Percentiles rank a stretch among this genome's conserved stretches.
Conservation (phyloP, 2,888 invertebrate genomes). For the Matsumyia berberina region DNA sequence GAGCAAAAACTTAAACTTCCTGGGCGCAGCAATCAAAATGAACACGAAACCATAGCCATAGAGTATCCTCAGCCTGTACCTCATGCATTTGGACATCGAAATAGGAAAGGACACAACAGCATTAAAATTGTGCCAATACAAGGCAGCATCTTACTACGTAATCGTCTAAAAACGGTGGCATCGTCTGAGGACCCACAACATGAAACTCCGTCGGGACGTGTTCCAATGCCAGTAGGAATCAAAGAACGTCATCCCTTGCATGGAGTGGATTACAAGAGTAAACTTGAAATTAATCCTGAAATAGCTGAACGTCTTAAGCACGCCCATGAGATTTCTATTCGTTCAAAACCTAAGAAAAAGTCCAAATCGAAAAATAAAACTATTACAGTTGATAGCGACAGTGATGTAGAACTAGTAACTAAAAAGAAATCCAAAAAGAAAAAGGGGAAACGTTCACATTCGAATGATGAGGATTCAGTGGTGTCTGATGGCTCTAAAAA, state of each 20-base stretch:
- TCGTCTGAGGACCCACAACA: conserved; percentile 61
- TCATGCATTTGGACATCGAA: conserved; percentile 77
- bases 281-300: conserved; percentile 69
- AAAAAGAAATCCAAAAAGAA: conserved; percentile 69
- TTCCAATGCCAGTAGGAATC: conserved; percentile 77
- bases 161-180: conserved; percentile 75
- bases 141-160: conserved; percentile 78
- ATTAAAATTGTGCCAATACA: conserved; percentile 77
- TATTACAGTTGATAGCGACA: conserved; percentile 68
- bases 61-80: conserved; percentile 69
- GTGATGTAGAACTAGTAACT: conserved; percentile 66
- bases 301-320: conserved; percentile 76
- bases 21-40: conserved; percentile 77
- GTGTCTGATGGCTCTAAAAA: conserved; percentile 28
- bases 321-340: conserved; percentile 69
- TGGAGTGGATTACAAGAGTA: conserved; percentile 78
- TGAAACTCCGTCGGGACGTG: conserved; percentile 48
- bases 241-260: conserved; percentile 80
- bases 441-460: conserved; percentile 71
- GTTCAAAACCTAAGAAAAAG: conserved; percentile 39
- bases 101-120: conserved; percentile 75
- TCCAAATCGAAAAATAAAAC: conserved; percentile 40
- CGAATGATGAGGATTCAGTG: conserved; percentile 30
- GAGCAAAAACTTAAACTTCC: conserved; percentile 79
- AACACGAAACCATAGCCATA: conserved; percentile 78